phyloP scores from a whole-genome alignment of 2,113 vertebrate species.

The Lonchura striata region DNA sequence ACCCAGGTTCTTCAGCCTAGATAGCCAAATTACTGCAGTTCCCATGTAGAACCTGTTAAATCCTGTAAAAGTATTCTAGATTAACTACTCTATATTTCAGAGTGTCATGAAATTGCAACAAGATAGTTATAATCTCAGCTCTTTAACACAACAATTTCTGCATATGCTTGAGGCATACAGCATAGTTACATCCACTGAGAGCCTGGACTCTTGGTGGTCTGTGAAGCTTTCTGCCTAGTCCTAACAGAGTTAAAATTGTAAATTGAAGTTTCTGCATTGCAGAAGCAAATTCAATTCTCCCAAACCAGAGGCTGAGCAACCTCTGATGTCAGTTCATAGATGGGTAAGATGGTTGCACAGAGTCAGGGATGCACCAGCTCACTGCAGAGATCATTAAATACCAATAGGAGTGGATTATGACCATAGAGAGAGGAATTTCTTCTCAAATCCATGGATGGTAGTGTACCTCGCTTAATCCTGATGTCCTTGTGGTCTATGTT shows the following conservation, averaged over 20 bases:
- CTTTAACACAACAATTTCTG: background rate
- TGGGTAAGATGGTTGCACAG: background rate
- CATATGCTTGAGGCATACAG: background rate
- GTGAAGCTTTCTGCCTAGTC: background rate
- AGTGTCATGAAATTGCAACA: background rate
- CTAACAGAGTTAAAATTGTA: background rate
- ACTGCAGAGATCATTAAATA: background rate
- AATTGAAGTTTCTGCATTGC: background rate
- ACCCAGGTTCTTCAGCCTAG: background rate
- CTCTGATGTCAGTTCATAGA: background rate
- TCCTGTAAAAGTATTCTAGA: background rate
- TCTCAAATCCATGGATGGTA: background rate
- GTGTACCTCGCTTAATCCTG: background rate
- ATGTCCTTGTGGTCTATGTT: background rate
- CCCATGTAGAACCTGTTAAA: background rate
- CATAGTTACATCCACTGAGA: background rate
- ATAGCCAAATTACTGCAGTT: background rate
- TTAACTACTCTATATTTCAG: background rate
- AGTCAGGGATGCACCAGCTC: background rate
- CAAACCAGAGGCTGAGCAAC: accelerated
- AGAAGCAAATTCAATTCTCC: background rate
- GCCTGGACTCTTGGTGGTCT: background rate
- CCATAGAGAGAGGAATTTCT: background rate
- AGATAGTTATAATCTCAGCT: background rate
- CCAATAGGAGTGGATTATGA: background rate